A percentile compares a stretch with the other conserved stretches of the same genome.
Evolutionary conservation across 2,888 invertebrate species (phyloP).

Genomic region (Dichetophora obliterata): DNA sequence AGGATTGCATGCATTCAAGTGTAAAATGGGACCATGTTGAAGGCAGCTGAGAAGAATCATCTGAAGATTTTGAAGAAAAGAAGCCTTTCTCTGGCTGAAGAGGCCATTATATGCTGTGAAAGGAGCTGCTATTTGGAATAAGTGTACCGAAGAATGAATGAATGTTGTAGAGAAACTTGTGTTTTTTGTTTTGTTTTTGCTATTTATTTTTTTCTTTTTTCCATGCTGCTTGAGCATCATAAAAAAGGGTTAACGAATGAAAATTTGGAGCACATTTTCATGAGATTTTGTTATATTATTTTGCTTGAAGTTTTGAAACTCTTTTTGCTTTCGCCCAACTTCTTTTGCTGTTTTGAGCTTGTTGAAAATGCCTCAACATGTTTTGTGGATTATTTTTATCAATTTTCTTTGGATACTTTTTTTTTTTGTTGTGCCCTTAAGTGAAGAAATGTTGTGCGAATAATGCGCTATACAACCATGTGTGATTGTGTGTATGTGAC

Average conservation of each 20-base stretch:
- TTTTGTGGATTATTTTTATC: too few relatives aligned
- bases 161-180: not conserved
- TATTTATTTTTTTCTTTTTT: not conserved
- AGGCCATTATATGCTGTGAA: conserved; percentile 11
- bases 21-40: conserved; percentile 3
- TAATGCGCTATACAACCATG: too few relatives aligned
- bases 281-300: not conserved
- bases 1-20: conserved; percentile 6
- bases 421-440: too few relatives aligned
- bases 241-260: conserved; percentile 24
- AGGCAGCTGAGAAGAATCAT: too few relatives aligned
- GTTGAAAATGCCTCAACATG: too few relatives aligned
- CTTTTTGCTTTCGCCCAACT: too few relatives aligned
- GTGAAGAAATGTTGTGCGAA: too few relatives aligned
- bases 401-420: too few relatives aligned
- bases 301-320: not conserved
- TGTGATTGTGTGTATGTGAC: too few relatives aligned
- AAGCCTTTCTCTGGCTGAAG: not conserved
- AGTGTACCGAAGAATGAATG: conserved; percentile 5
- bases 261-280: conserved; percentile 20
- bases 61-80: too few relatives aligned
- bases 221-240: not conserved
- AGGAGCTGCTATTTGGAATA: not conserved
- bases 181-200: not conserved
- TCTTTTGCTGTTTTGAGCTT: too few relatives aligned